A percentile compares a stretch with the other conserved stretches of the same genome.
phyloP scores from a whole-genome alignment of 2,888 invertebrate genomes.

The Colletes collaris region DNA sequence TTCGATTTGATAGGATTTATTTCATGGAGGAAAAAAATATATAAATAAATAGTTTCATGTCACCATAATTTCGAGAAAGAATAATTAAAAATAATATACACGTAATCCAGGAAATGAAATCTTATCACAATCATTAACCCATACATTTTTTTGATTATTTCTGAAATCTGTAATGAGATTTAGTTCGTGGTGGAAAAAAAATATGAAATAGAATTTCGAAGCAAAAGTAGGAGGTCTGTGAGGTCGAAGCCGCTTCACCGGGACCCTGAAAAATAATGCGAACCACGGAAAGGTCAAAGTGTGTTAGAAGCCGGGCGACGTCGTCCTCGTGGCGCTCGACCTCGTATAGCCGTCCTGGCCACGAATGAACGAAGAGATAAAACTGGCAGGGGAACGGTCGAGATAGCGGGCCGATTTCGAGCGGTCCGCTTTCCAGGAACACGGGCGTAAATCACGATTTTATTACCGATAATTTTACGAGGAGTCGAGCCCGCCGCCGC shows the following conservation, averaged over 20 bases:
- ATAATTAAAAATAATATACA: too few relatives aligned
- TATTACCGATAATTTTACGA: constrained; percentile 82
- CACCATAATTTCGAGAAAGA: too few relatives aligned
- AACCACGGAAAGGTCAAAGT: constrained; percentile 54
- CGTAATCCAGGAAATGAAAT: too few relatives aligned
- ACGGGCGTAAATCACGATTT: constrained; percentile 79
- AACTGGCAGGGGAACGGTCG: constrained; percentile 22
- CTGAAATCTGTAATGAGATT: too few relatives aligned
- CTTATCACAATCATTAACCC: too few relatives aligned
- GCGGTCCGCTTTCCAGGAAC: constrained; percentile 78
- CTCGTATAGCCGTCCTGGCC: constrained; percentile 36
- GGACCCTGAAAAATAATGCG: constrained; percentile 17
- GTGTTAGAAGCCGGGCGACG: constrained; percentile 18
- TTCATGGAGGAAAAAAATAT: too few relatives aligned
- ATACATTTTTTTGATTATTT: too few relatives aligned
- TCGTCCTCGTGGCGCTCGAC: constrained; percentile 34
- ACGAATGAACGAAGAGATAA: constrained; percentile 32
- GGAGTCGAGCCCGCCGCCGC: constrained; percentile 69
- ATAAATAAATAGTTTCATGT: too few relatives aligned
- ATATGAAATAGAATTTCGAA: background rate
- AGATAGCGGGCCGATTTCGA: constrained; percentile 65
- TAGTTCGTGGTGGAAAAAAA: too few relatives aligned
- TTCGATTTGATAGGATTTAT: too few relatives aligned
- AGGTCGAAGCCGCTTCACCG: background rate
- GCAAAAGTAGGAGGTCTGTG: background rate